Evolutionary conservation across 1,140 invertebrate species (phyloP), one percentile per base, ranked within the genome.

Genomic region (Pissodes strobi): DNA sequence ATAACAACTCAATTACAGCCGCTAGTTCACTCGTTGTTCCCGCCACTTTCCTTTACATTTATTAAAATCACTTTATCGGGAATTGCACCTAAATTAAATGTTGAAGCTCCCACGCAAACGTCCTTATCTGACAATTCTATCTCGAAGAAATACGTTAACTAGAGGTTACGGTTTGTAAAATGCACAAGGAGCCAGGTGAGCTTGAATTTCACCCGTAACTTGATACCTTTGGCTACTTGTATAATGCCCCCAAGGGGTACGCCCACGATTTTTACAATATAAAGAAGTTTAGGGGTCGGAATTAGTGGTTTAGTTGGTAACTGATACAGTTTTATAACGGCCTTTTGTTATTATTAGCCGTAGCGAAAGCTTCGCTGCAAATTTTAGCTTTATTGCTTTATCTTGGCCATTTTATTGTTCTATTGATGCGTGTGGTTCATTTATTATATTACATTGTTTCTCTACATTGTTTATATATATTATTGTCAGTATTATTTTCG

Each of bases 131-230:
- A 37, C 30, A 37, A 37, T 37, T 37, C 30, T 37, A 37, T 37
- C 30, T 37, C 9, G 13, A 37, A 37, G 30, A 37, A 37, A 37
- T 2, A 37, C 30, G 30, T 37, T 37, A 37, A 37, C 30, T n/a
- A 30, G 51, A n/a, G 23, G 51, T 37, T 27, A 21, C 51, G 27
- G 45, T 23, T 48, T 22, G 45, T 48, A 17, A 45, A 57, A 57
- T 39, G 53, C 34, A 27, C 53, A 57, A 57, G 53, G 38, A 57
- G 53, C 53, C 53, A 57, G 53, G 53, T 57, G 53, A 39, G 53
- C 38, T 57, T 27, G 21, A 39, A 39, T 57, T 57, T 57, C 53
- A 39, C 38, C 15, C 22, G 53, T 23, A 57, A 57, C 53, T 38
- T 39, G 53, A 57, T 57, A 57, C 53, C 39, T 39, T 12, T 13